Base-by-base conservation (phyloP, 2,113 vertebrate genomes). In the Aegotheles bennettii region DNA sequence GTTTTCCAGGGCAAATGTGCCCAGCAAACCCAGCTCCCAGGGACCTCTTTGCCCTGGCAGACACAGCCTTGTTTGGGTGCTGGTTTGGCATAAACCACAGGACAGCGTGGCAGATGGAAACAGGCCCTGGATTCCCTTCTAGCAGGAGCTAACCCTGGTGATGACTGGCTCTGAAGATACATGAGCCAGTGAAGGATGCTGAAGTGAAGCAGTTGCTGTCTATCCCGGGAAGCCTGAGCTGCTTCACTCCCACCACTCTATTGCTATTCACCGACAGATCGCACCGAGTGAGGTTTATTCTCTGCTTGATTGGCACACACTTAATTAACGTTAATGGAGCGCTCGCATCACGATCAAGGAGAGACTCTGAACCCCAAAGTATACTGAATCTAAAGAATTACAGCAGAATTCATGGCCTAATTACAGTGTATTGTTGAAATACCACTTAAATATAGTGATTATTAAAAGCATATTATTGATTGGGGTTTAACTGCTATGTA, bases 381-480 rank as follows among this genome's bases (percentile, higher is more conserved):
- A 84, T 47, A 94, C 87, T 92, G 95, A 95, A 95, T 97, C 94
- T 93, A 88, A 96, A 88, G 95, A 97, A 94, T 97, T 97, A 95
- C 93, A 76, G 93, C 91, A 92, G 94, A 95, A 95, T 96, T 95
- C 95, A 90, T 84, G 60, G 90, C 79, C 96, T 97, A 97, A 97
- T 97, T 97, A 97, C 87, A 73, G 86, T 68, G 88, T 54, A 95
- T 97, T 97, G 97, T 96, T 93, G 94, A 94, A 97, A 95, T 95
- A 96, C 94, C 91, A 90, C 94, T 96, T 96, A 97, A 96, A 97
- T 90, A 93, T 89, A 95, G 96, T 92, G 93, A 95, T 96, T 97
- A 97, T 97, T 96, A 97, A 97, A 95, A 96, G 94, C 88, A 90
- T 96, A 92, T 94, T 97, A 97, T 97, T 97, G 95, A 96, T 94